phyloP scores from a whole-genome alignment of 2,113 vertebrate genomes.

The Dipodomys ordii region DNA sequence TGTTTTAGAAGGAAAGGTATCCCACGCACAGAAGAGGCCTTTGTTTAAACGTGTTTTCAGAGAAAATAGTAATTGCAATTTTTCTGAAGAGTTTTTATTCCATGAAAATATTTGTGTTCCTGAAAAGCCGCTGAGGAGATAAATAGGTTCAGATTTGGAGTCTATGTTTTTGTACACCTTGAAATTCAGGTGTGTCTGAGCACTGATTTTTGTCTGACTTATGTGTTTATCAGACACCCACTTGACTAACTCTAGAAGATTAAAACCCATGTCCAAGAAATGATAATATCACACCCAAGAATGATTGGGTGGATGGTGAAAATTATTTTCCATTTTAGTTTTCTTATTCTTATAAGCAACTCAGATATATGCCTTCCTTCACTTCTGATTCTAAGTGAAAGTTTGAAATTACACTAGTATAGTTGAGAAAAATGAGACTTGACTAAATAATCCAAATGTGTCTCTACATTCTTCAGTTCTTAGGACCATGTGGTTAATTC shows the following conservation, averaged over 20 bases:
- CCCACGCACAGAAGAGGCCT: not conserved
- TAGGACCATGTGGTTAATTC: not conserved
- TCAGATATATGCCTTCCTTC: not conserved
- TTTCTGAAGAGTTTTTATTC: not conserved
- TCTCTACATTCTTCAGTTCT: not conserved
- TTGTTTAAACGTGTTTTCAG: not conserved
- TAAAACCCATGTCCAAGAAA: not conserved
- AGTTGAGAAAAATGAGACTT: not conserved
- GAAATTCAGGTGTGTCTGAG: not conserved
- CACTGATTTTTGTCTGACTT: not conserved
- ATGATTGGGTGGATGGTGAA: not conserved
- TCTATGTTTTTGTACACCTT: not conserved
- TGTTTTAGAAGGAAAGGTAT: not conserved
- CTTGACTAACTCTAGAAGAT: not conserved
- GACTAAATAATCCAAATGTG: not conserved
- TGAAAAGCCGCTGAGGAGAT: constrained; percentile 19
- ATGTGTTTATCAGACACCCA: not conserved
- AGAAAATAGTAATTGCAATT: not conserved
- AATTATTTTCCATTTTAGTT: not conserved
- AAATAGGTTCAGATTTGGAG: not conserved
- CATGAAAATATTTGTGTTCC: constrained; percentile 37
- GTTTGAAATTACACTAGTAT: not conserved
- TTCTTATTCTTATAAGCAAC: not conserved
- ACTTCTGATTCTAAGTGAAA: not conserved
- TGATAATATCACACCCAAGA: not conserved